Evolutionary conservation across 2,797 vertebrate genomes (phyloP), one percentile per base, ranked within the genome.

Genomic region (Columba guinea): DNA sequence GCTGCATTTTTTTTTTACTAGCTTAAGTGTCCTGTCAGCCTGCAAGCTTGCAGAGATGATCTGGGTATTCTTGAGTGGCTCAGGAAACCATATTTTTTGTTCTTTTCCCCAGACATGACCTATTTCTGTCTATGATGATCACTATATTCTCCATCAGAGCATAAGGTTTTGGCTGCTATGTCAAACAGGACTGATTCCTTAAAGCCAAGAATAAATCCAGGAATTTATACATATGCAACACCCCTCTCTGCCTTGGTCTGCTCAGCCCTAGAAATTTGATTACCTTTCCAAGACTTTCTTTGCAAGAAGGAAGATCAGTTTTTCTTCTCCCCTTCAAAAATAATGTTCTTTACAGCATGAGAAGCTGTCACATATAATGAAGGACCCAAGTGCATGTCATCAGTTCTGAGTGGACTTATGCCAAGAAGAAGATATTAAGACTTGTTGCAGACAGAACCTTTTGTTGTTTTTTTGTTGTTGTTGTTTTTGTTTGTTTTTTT

Each of bases 161-260:
- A 7, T 23, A 53, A 65, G 64, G 52, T 89, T 87, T 81, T 94
- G 71, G 37, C 75, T 87, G 60, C 63, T 89, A 49, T 68, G 60
- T 85, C 60, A 87, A 70, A 77, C 56, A 53, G 69, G 51, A 64
- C 46, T 65, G 35, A 65, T 81, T 60, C 30, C 49, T 81, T 84
- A 75, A 84, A 96, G 44, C 48, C 56, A 65, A 71, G 70, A 90
- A 87, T 90, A 84, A 79, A 81, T 75, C 37, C 51, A 74, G 44
- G 37, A 76, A 67, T 70, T 89, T 91, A 41, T 92, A 65, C n/a
- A 49, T 67, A 64, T 9, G 26, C 48, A 85, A 87, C 56, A 15
- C 87, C 22, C 35, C 20, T 73, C 26, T 74, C 77, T 84, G 28
- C 52, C 6, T 62, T 62, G 51, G 34, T 82, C 52, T 82, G 32